Conservation (phyloP, 2,797 vertebrate species). For the Betta splendens region DNA sequence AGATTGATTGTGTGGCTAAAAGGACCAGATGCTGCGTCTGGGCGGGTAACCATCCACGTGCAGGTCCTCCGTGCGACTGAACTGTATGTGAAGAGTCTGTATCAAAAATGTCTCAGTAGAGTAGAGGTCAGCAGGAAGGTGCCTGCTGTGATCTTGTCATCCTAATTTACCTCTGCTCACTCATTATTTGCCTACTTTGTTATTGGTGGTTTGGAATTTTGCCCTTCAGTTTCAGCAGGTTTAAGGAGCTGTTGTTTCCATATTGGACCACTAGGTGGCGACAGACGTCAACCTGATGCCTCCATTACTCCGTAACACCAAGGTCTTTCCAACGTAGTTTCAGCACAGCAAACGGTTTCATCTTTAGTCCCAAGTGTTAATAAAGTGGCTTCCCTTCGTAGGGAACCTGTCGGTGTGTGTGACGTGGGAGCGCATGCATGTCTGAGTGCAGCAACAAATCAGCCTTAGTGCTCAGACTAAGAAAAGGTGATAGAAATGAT, state of each 20-base stretch:
- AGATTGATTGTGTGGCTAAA: slow-evolving; percentile 60
- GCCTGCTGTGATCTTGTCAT: slow-evolving; percentile 41
- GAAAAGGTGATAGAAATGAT: slow-evolving; percentile 45
- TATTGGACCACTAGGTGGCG: slow-evolving; percentile 70
- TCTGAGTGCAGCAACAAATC: slow-evolving; percentile 39
- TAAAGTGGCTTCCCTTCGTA: slow-evolving; percentile 24
- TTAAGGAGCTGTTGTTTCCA: slow-evolving; percentile 21
- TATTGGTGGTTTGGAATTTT: slow-evolving; percentile 2
- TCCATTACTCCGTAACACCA: slow-evolving; percentile 29
- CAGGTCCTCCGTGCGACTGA: slow-evolving; percentile 38
- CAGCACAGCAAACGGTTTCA: slow-evolving; percentile 10
- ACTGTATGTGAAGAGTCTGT: slow-evolving; percentile 20
- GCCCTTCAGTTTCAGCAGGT: slow-evolving; percentile 2
- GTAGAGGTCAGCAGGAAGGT: slow-evolving; percentile 24
- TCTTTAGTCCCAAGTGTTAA: slow-evolving; percentile 16
- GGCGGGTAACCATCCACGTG: slow-evolving; percentile 43
- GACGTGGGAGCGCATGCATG: slow-evolving; percentile 22
- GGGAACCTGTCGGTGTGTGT: slow-evolving; percentile 15
- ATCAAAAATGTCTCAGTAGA: slow-evolving; percentile 20
- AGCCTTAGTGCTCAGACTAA: slow-evolving; percentile 55
- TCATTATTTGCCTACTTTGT: slow-evolving; percentile 33
- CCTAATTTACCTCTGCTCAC: neutral
- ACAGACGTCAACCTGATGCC: slow-evolving; percentile 24
- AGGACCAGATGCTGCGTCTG: slow-evolving; percentile 59
- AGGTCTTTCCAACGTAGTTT: slow-evolving; percentile 37